Base-by-base conservation (phyloP, 30 jellyfish, hydroid and myxozoan species). In the Phacellophora camtschatica region DNA sequence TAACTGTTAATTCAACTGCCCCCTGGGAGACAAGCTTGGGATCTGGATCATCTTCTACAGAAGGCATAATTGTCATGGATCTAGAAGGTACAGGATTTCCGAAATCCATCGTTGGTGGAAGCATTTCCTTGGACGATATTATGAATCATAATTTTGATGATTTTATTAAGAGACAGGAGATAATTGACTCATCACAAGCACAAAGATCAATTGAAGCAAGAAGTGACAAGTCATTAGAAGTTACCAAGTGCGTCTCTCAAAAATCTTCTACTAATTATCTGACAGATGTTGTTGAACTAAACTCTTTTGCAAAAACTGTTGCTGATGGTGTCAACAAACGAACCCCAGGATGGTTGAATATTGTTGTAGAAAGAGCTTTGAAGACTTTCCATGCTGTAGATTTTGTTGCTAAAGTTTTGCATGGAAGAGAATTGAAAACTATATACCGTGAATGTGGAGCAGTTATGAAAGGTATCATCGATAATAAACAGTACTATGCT, bases 291-390 rank as follows among this genome's bases (percentile, higher is more conserved):
- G 79, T 74, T 23, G 82, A 74, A n/a, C 50, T 66, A 29, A 85
- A 85, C 53, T 41, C 96, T 2, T 85, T 85, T 45, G 15, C 81
- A 8, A 59, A 85, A 29, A 57, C 96, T 5, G 85, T 74, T 27
- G 66, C 72, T 3, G 87, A 73, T 19, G 84, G 70, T 12, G 53
- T 74, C 3, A 85, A 85, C 71, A 31, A n/a, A 45, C 81, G 68
- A 9, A 71, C 90, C 7, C 96, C 96, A 27, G 64, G 62, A 10
- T 73, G 84, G 85, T 25, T 74, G 7, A 85, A 23, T 35, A 18
- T 85, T 23, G 13, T 27, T 16, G 86, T 81, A 18, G 74, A 67
- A 7, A 30, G 29, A 19, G 24, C 66, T 0, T 56, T 58, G 3
- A 42, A 45, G 18, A 34, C 37, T 15, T 85, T 59, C 45, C 58